Evolutionary conservation across 2,888 invertebrate genomes (phyloP).

Genomic region (Cylloceria caligata): DNA sequence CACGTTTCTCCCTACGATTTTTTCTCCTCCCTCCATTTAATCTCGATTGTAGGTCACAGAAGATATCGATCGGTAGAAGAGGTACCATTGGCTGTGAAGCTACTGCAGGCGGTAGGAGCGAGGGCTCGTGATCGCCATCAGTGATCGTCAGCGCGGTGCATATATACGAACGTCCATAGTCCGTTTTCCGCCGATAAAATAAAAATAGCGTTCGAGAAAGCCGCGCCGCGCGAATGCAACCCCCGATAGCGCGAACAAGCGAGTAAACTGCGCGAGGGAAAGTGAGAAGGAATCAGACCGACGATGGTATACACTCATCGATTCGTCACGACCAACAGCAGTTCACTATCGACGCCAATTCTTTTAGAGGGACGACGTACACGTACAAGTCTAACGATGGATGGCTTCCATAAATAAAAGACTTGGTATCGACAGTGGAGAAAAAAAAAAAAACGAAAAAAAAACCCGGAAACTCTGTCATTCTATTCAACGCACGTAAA

Average conservation of each 20-base stretch:
- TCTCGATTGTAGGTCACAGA: slow-evolving; percentile 70
- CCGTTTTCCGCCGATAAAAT: slow-evolving; percentile 65
- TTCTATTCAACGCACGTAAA: slow-evolving; percentile 4
- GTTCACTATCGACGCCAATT: slow-evolving; percentile 45
- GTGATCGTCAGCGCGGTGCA: slow-evolving; percentile 40
- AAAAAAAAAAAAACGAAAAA: slow-evolving; percentile 14
- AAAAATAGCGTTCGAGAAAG: slow-evolving; percentile 61
- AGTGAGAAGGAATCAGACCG: slow-evolving; percentile 26
- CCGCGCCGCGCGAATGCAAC: slow-evolving; percentile 38
- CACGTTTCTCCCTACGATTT: slow-evolving; percentile 49
- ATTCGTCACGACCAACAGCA: slow-evolving; percentile 45
- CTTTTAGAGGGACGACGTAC: slow-evolving; percentile 23
- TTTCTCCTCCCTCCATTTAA: slow-evolving; percentile 58
- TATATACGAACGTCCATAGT: slow-evolving; percentile 43
- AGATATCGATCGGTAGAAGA: slow-evolving; percentile 68
- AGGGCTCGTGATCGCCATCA: slow-evolving; percentile 58
- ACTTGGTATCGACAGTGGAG: neutral
- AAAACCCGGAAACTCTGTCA: neutral
- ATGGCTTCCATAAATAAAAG: slow-evolving; percentile 46
- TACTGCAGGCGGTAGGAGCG: slow-evolving; percentile 39
- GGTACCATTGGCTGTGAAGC: slow-evolving; percentile 38
- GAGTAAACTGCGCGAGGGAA: slow-evolving; percentile 1
- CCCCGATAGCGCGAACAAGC: slow-evolving; percentile 1
- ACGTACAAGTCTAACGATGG: slow-evolving; percentile 20
- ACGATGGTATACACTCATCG: slow-evolving; percentile 36